Percentiles rank a stretch among this genome's conserved stretches.
phyloP scores from a whole-genome alignment of 2,797 vertebrate genomes.

The Chromis chromis region DNA sequence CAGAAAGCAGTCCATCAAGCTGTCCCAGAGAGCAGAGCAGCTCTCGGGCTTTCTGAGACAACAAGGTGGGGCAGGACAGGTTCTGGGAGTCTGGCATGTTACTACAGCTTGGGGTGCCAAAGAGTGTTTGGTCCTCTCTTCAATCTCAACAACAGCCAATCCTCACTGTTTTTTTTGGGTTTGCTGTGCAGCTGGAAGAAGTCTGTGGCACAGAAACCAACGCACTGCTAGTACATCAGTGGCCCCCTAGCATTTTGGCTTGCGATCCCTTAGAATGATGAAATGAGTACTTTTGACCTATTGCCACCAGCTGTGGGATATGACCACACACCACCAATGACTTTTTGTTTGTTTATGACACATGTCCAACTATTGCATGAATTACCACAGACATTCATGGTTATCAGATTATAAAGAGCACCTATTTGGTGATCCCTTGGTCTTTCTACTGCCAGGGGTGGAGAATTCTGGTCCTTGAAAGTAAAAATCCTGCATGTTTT shows the following conservation, averaged over 20 bases:
- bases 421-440: too few species aligned
- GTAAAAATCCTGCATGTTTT: too few species aligned
- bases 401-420: not conserved
- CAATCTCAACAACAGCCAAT: not conserved
- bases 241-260: not conserved
- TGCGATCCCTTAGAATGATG: not conserved
- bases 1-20: conserved; percentile 52
- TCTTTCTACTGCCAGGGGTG: too few species aligned
- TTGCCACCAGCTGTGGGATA: not conserved
- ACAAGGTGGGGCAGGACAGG: conserved; percentile 35
- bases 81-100: conserved; percentile 22
- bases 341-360: not conserved
- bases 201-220: not conserved
- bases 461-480: too few species aligned
- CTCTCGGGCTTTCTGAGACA: conserved; percentile 32
- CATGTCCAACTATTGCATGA: not conserved
- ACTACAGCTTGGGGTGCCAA: conserved; percentile 8
- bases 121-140: conserved; percentile 1
- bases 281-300: not conserved
- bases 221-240: not conserved
- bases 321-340: not conserved
- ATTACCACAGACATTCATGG: not conserved
- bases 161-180: conserved; percentile 18
- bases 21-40: conserved; percentile 27
- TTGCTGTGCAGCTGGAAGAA: conserved; percentile 6